Evolutionary conservation across 2,888 invertebrate species (phyloP), one percentile per base, ranked within the genome.

Genomic region (Andrena dorsata): DNA sequence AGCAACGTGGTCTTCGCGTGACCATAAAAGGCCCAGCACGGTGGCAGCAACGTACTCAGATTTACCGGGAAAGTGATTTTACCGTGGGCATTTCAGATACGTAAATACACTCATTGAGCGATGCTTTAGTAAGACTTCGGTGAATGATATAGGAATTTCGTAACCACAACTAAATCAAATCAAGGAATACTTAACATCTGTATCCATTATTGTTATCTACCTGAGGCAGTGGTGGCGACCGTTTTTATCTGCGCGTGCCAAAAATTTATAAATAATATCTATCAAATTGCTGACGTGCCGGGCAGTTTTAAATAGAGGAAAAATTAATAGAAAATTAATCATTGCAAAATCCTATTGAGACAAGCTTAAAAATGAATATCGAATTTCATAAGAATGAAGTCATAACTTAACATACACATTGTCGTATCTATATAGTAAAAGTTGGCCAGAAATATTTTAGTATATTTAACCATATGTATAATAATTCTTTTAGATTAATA

Each of bases 51-150:
- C 47, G 49, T 47, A 23, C 20, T 2, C 4, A 13, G 41, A 78
- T 16, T 41, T 79, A 51, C 64, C 32, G 8, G 41, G 26, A 69
- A 80, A 66, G 47, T 70, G 66, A 80, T 74, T 66, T 65, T 70
- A n/a, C 61, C 32, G 16, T 3, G 60, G 61, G 49, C 51, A 69
- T 56, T 75, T 49, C 13, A 61, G n/a, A 47, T 26, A 5, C 60
- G 51, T 47, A 47, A 53, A 70, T 13, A n/a, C 28, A 35, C 49
- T 56, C 35, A 58, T 63, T 56, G 5, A 56, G 0, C 10, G 32
- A 65, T 65, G 16, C 20, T 47, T 58, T 71, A 41, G 0, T 0
- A 23, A 20, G 26, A 56, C 26, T 56, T 56, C 56, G 0, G 10
- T 26, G 56, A 56, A 56, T 26, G 56, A 4, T 2, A 7, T 0